Percentiles rank a stretch among this genome's conserved stretches.
These are phyloP conservation scores for Bambusicola thoracicus DNA, from an alignment of 2,113 vertebrate genomes.

Conservation along the genomic window DNA sequence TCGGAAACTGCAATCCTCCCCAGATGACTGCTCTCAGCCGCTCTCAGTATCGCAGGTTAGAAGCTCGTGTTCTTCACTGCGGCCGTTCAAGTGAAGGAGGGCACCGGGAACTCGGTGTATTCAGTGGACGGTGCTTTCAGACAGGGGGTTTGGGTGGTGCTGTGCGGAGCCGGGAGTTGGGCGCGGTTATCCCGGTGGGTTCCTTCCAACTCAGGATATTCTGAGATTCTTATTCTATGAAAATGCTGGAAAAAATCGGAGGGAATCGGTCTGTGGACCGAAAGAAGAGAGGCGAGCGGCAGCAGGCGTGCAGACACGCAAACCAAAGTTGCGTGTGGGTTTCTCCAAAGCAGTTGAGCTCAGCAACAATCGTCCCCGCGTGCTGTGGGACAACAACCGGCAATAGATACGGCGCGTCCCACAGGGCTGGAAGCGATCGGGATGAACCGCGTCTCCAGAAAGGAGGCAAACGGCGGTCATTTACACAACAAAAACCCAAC, in stretches of 20 bases:
- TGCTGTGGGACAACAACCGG: not conserved
- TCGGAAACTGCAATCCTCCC: not conserved
- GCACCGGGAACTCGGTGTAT: not conserved
- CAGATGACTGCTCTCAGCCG: not conserved
- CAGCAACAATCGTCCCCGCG: not conserved
- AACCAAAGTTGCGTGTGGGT: not conserved
- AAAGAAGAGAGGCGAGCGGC: not conserved
- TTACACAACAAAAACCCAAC: not conserved
- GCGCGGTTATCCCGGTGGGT: no score
- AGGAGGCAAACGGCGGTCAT: accelerated
- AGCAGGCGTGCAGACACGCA: accelerated
- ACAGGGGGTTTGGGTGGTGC: no score
- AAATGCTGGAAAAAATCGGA: not conserved
- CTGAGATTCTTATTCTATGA: no score
- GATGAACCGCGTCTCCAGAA: not conserved
- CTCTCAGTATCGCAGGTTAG: not conserved
- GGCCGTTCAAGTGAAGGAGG: no score
- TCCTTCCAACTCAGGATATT: no score
- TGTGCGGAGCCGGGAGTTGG: no score
- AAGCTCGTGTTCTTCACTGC: not conserved
- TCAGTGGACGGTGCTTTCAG: no score
- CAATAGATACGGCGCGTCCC: not conserved
- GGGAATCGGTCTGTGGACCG: not conserved
- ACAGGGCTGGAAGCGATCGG: not conserved
- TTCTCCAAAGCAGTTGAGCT: not conserved